Conservation (phyloP, 1,140 invertebrate genomes). For the Halotydeus destructor region DNA sequence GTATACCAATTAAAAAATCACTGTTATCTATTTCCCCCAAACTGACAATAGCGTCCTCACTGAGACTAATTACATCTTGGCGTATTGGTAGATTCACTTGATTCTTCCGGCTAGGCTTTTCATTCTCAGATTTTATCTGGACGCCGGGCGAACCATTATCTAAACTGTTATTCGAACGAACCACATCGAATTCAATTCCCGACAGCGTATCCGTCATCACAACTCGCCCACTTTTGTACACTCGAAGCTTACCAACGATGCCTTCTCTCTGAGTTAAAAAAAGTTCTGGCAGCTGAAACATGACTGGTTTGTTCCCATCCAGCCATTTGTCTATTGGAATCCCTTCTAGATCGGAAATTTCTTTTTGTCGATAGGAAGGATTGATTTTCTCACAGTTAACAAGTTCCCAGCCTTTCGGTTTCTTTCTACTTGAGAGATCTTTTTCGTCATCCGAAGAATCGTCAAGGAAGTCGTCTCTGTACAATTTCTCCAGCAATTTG, state of each 20-base stretch:
- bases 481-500: neutral
- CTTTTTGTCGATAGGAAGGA: neutral
- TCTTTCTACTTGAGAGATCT: no score
- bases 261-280: neutral
- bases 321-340: neutral
- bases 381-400: neutral
- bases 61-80: no score
- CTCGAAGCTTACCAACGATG: constrained; percentile 1
- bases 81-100: no score
- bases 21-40: no score
- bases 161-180: no score
- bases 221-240: constrained; percentile 1
- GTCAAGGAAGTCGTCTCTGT: constrained; percentile 1
- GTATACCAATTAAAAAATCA: no score
- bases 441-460: neutral
- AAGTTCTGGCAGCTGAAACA: constrained; percentile 1
- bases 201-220: neutral
- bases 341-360: neutral
- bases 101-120: no score
- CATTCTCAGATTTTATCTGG: no score
- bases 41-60: no score
- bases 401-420: constrained; percentile 2
- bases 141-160: no score
- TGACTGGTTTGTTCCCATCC: neutral
- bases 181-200: neutral